These are phyloP conservation scores for Eriosoma lanigerum DNA, from an alignment of 1,140 invertebrate genomes.

Conservation along the genomic window DNA sequence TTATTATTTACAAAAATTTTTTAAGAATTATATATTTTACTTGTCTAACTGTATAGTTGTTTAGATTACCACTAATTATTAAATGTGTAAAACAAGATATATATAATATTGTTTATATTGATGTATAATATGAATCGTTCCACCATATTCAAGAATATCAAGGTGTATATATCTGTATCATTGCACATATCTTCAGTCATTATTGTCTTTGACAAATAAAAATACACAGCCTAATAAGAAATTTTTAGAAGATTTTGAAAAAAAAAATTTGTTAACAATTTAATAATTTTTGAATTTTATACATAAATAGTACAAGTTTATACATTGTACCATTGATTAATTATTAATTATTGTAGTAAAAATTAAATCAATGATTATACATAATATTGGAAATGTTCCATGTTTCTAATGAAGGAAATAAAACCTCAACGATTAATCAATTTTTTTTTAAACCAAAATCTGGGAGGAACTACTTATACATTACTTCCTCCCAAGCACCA, in stretches of 20 bases:
- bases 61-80: conserved; percentile 86
- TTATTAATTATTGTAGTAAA: too few relatives aligned
- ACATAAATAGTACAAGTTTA: too few relatives aligned
- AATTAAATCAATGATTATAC: too few relatives aligned
- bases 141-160: conserved; percentile 82
- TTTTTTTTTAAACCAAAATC: too few relatives aligned
- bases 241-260: conserved; percentile 79
- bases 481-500: too few relatives aligned
- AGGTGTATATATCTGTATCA: conserved; percentile 73
- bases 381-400: too few relatives aligned
- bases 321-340: too few relatives aligned
- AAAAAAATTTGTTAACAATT: too few relatives aligned
- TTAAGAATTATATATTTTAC: conserved; percentile 58
- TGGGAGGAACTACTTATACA: too few relatives aligned
- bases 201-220: conserved; percentile 75
- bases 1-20: not conserved
- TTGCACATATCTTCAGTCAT: conserved; percentile 60
- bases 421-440: too few relatives aligned
- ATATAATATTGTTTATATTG: conserved; percentile 74
- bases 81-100: conserved; percentile 83
- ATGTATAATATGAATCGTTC: conserved; percentile 91
- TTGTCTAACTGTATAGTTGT: conserved; percentile 82
- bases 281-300: too few relatives aligned
- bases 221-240: conserved; percentile 92
- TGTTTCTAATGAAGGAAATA: too few relatives aligned